Evolutionary conservation across 2,888 invertebrate genomes (phyloP), one percentile per base, ranked within the genome.

Genomic region (Megamerina dolium): DNA sequence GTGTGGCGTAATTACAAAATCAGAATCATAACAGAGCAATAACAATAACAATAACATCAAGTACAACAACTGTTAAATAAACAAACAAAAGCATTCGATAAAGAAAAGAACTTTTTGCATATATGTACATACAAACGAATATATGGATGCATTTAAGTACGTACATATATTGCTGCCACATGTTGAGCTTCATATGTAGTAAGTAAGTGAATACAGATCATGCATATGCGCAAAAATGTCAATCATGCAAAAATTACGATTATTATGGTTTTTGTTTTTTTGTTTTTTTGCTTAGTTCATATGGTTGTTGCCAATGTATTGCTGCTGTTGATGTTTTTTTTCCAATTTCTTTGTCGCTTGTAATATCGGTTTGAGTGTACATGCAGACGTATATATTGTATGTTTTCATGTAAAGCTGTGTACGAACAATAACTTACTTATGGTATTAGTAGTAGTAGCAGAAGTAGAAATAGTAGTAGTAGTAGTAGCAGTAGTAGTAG

Each of bases 241-340:
- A 60, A 60, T 60, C 60, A 60, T 58, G 60, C 59, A 60, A 55
- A 60, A 59, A 57, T 59, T 59, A 53, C 53, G 40, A 56, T 56
- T 56, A 56, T 54, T 53, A 50, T 49, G 49, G 52, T 55, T 54
- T 46, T 37, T 23, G 12, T 42, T 26, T 23, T 23, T 10, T 8
- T 23, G 6, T 8, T 23, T 23, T 23, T 23, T 23, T 23, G 23
- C 23, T 23, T 23, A 23, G 8, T 23, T 6, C 23, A 23, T 8
- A 8, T 23, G 10, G 6, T 23, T 6, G 8, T 8, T 23, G 6
- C 10, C 23, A 23, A 8, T 23, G 23, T 10, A 23, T 23, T 23
- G 23, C 23, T 23, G 8, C 8, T 8, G 23, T 23, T 23, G 23
- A 10, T 23, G 8, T 23, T 23, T 23, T 10, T 23, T 8, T 6